Conservation (phyloP, 2,113 vertebrate species). For the Pitta sordida region DNA sequence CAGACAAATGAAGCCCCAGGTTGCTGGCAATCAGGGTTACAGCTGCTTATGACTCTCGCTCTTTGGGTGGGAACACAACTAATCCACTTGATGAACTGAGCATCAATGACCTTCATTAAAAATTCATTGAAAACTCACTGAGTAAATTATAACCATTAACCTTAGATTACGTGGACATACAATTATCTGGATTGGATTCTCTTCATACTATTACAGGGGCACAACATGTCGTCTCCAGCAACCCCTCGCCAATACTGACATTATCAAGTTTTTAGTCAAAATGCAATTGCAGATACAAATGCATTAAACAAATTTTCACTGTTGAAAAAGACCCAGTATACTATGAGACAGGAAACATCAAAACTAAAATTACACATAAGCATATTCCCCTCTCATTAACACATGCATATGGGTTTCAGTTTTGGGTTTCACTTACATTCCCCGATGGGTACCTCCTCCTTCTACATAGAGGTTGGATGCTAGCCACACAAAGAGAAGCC, state of each 20-base stretch:
- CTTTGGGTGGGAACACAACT: neutral
- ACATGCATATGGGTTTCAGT: neutral
- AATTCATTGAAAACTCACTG: constrained; percentile 10
- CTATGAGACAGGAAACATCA: neutral
- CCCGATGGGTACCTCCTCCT: rapidly evolving
- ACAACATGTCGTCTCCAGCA: neutral
- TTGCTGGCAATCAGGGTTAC: neutral
- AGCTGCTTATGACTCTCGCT: neutral
- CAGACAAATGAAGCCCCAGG: neutral
- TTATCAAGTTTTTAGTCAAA: neutral
- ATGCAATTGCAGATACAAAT: neutral
- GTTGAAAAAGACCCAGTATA: neutral
- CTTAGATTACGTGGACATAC: neutral
- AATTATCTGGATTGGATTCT: constrained; percentile 14
- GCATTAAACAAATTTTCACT: neutral
- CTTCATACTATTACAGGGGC: neutral
- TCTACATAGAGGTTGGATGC: neutral
- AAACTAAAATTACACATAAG: neutral
- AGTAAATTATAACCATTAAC: constrained; percentile 3
- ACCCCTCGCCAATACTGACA: rapidly evolving
- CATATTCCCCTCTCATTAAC: neutral
- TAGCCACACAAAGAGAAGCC: neutral
- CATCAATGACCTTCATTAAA: neutral
- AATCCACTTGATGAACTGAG: constrained; percentile 13
- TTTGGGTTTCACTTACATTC: neutral